Conservation (phyloP, 2,797 vertebrate species). For the Babyrousa celebensis region DNA sequence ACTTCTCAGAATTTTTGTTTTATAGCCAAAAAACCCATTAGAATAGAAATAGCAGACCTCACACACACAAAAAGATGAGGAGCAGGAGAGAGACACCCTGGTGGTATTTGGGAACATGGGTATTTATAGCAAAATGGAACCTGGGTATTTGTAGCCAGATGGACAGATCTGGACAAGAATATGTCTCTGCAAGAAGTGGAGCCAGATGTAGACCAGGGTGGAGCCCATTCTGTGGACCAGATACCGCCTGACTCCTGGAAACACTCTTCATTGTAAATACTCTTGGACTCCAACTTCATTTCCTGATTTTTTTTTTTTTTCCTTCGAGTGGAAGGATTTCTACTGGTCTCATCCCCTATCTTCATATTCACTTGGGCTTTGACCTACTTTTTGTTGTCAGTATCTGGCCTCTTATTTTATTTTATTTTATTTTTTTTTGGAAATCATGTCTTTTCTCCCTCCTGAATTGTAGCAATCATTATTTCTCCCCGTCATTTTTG, state of each 20-base stretch:
- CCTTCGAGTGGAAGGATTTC: neutral
- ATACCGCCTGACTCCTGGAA: neutral
- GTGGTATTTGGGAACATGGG: neutral
- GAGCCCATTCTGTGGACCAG: neutral
- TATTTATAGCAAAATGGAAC: neutral
- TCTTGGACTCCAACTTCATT: neutral
- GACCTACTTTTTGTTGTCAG: neutral
- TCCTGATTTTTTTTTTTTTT: neutral
- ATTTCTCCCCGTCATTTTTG: neutral
- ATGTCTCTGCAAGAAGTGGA: accelerated
- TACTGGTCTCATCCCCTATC: neutral
- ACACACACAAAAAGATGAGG: slow-evolving; percentile 16
- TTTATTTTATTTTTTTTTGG: neutral
- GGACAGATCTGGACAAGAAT: neutral
- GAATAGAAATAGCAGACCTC: neutral
- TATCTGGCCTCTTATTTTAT: neutral
- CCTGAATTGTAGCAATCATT: neutral
- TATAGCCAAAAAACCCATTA: slow-evolving; percentile 47
- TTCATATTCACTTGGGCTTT: neutral
- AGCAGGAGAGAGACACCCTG: neutral
- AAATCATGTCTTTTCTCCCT: neutral
- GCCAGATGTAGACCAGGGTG: accelerated
- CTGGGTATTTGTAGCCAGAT: neutral
- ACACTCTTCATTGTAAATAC: neutral
- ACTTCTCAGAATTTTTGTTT: slow-evolving; percentile 53